phyloP scores from a whole-genome alignment of 2,797 vertebrate genomes.

The Argya squamiceps region DNA sequence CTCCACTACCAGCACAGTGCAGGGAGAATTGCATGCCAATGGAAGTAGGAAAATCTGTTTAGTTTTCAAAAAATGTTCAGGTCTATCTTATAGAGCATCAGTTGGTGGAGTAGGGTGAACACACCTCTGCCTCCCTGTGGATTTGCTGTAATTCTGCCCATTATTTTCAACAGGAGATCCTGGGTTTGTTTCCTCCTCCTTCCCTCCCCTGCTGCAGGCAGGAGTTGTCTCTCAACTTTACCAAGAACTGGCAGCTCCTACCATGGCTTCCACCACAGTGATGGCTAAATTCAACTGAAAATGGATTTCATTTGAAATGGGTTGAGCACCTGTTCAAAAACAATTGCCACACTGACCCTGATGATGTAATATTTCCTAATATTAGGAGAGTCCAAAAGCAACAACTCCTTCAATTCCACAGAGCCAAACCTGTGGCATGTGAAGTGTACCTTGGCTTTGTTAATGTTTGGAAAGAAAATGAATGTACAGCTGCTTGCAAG shows the following conservation, averaged over 20 bases:
- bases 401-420: background rate
- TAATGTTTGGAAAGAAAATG: background rate
- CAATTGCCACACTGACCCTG: background rate
- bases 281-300: background rate
- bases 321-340: background rate
- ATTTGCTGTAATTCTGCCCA: background rate
- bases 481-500: background rate
- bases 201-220: background rate
- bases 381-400: background rate
- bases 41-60: background rate
- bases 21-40: background rate
- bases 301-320: background rate
- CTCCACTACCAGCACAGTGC: background rate
- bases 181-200: background rate
- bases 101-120: background rate
- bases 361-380: background rate
- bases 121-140: background rate
- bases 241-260: background rate
- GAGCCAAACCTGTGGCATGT: background rate
- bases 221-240: background rate
- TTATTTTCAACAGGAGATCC: background rate
- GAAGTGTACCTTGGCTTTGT: background rate
- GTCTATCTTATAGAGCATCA: background rate
- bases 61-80: background rate
- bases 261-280: background rate